Conservation (phyloP, 2,888 invertebrate genomes). For the Tortricodes alternella region DNA sequence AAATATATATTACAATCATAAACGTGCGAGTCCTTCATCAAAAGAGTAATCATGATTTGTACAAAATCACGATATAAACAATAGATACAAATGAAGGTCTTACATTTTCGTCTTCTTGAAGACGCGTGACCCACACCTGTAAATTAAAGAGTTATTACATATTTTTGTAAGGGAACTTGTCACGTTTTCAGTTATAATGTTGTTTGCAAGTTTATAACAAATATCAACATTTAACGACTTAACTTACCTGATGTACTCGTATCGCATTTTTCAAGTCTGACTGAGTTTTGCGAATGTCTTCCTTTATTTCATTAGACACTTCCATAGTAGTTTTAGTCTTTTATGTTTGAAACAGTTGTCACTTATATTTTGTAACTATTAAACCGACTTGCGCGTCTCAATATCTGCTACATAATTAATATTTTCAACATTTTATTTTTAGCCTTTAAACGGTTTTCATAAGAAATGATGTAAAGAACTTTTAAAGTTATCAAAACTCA, state of each 20-base stretch:
- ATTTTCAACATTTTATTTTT: slow-evolving; percentile 30
- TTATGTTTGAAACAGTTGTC: not conserved
- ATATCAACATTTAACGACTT: slow-evolving; percentile 21
- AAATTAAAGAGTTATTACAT: slow-evolving; percentile 39
- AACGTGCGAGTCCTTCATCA: not conserved
- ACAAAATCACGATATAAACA: slow-evolving; percentile 20
- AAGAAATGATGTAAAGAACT: slow-evolving; percentile 17
- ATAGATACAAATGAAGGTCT: slow-evolving; percentile 40
- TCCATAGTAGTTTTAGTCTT: slow-evolving; percentile 64
- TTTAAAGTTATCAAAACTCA: slow-evolving; percentile 23
- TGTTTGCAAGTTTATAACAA: slow-evolving; percentile 14
- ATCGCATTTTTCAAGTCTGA: slow-evolving; percentile 84
- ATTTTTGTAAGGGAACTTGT: too few species aligned
- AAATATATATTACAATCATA: slow-evolving; percentile 31
- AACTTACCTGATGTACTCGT: slow-evolving; percentile 84
- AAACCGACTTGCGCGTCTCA: slow-evolving; percentile 17
- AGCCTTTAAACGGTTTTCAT: slow-evolving; percentile 21
- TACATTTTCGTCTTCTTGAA: slow-evolving; percentile 82
- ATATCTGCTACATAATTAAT: slow-evolving; percentile 22
- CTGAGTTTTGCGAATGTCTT: slow-evolving; percentile 84
- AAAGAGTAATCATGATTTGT: too few species aligned
- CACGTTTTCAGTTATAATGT: not conserved
- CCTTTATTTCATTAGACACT: slow-evolving; percentile 84
- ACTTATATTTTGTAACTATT: slow-evolving; percentile 4
- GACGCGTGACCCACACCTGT: slow-evolving; percentile 81